Base-by-base conservation (phyloP, 35 echinoderm and acorn worm species). In the Acanthaster planci region DNA sequence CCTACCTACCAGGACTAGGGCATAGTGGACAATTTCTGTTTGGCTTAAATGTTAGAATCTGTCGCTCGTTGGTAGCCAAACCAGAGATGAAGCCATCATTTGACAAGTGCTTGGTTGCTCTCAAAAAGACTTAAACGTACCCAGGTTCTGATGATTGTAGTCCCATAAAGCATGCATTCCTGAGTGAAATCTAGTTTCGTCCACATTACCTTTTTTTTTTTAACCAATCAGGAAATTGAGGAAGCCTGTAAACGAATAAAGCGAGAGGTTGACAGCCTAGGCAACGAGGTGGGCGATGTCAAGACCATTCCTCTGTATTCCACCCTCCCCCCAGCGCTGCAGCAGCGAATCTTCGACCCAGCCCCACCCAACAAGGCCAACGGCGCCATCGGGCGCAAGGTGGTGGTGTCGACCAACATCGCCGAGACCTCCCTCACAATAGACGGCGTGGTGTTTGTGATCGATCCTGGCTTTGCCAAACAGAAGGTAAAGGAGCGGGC, bases 401-500 rank as follows among this genome's bases (percentile, higher is more conserved):
- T 93, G 51, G 95, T 97, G 15, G 77, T 97, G n/a, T 97, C 95
- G 0, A 97, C 95, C 10, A 97, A 97, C 76, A 97, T 97, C 52
- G 95, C 95, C 51, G 95, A 93, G 78, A 97, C 95, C 7, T 97
- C 95, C 23, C 81, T 97, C 37, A 97, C 95, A 38, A 97, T 97
- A 40, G 95, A 97, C 82, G 95, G 95, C 12, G 95, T 97, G 30
- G 95, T 97, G 52, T 97, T 97, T 90, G 95, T 97, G 27, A 97
- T 97, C 58, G 95, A 97, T 57, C 95, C 95, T 22, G 95, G 95
- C 32, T 97, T 97, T 77, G 95, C 95, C 26, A 97, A 97, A 67
- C 95, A 97, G 64, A 97, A 97, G 91, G 95, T 97, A n/a, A n/a
- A n/a, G n/a, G n/a, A n/a, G n/a, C n/a, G n/a, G n/a, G n/a, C n/a